phyloP scores from a whole-genome alignment of 2,888 invertebrate species.

The Chorisops tibialis region DNA sequence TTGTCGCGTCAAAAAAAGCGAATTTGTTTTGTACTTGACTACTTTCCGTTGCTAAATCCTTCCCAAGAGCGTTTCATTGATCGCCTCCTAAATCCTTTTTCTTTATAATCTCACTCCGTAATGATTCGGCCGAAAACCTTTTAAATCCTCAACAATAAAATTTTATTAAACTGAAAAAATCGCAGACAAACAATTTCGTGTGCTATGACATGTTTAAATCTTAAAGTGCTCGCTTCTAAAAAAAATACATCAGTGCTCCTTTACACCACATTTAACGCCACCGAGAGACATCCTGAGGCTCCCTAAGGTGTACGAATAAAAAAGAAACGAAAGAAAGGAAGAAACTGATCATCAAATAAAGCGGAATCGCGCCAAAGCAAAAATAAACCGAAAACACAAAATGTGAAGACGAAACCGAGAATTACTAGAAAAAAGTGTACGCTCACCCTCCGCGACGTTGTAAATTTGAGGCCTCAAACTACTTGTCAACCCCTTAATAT shows the following conservation, averaged over 20 bases:
- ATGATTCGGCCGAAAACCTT: constrained; percentile 16
- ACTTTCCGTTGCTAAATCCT: too few relatives aligned
- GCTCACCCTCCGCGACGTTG: constrained; percentile 9
- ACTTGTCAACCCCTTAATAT: constrained; percentile 29
- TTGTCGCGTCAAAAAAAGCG: too few relatives aligned
- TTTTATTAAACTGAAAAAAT: constrained; percentile 18
- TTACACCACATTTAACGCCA: constrained; percentile 16
- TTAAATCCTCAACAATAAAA: constrained; percentile 11
- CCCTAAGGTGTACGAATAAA: neutral
- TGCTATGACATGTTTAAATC: neutral
- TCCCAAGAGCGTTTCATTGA: neutral
- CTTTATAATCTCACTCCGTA: constrained; percentile 6
- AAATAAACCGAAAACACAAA: neutral
- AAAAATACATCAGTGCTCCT: neutral
- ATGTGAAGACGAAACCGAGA: constrained; percentile 1
- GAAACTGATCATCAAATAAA: neutral
- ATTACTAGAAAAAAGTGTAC: constrained; percentile 9
- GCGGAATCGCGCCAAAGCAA: neutral
- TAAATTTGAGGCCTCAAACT: constrained; percentile 42
- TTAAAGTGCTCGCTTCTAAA: constrained; percentile 4
- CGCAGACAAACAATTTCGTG: neutral
- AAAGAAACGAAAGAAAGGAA: neutral
- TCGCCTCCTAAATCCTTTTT: constrained; percentile 3
- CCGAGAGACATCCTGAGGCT: neutral
- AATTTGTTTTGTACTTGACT: too few relatives aligned